phyloP scores from a whole-genome alignment of 2,113 vertebrate species.

The Odocoileus hemionus region DNA sequence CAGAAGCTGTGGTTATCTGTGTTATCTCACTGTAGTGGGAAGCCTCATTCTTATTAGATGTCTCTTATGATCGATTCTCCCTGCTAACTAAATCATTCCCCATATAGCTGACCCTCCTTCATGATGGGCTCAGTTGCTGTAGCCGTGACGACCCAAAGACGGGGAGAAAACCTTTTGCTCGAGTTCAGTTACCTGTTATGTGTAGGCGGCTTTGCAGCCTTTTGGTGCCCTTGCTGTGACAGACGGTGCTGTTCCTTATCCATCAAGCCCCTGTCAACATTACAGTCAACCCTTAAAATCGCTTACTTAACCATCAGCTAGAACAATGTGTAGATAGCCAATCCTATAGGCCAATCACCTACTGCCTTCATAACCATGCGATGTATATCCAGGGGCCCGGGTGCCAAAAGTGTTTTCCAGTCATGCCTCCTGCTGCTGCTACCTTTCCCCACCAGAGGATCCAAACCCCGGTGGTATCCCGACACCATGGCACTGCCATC shows the following conservation, averaged over 20 bases:
- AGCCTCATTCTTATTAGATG: not conserved
- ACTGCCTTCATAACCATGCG: not conserved
- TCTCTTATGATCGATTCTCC: not conserved
- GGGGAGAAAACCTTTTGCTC: not conserved
- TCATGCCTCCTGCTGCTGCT: fast-evolving
- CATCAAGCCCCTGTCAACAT: not conserved
- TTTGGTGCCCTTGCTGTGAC: not conserved
- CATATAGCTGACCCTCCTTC: not conserved
- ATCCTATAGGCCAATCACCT: fast-evolving
- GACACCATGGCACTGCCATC: not conserved
- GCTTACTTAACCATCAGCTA: not conserved
- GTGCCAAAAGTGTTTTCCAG: not conserved
- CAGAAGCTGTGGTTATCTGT: not conserved
- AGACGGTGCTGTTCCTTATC: not conserved
- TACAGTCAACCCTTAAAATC: not conserved
- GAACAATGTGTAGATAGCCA: not conserved
- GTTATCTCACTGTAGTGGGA: not conserved
- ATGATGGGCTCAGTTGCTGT: not conserved
- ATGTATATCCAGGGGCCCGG: not conserved
- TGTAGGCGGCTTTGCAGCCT: not conserved
- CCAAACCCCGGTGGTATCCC: fast-evolving
- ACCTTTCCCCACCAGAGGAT: not conserved
- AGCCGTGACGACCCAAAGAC: not conserved
- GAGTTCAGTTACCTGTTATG: not conserved
- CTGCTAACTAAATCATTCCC: not conserved